A percentile compares a stretch with the other conserved stretches of the same genome.
phyloP scores from a whole-genome alignment of 2,888 invertebrate species.

The Ophioninae sp. region DNA sequence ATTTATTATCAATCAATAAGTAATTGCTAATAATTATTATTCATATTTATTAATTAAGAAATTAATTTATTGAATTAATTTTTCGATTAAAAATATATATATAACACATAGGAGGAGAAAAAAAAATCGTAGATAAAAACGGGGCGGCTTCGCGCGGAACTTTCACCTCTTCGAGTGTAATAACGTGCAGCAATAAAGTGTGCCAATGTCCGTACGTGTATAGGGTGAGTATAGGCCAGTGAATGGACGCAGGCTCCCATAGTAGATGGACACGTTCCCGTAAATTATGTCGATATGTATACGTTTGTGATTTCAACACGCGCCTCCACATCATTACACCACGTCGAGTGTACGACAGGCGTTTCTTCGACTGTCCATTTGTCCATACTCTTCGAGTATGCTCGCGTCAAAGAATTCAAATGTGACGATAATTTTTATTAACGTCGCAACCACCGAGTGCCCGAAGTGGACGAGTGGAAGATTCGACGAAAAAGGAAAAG shows the following conservation, averaged over 20 bases:
- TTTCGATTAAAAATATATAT: too few relatives aligned
- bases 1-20: too few relatives aligned
- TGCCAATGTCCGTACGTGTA: constrained; percentile 40
- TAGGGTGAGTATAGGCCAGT: constrained; percentile 16
- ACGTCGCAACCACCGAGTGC: background rate
- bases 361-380: background rate
- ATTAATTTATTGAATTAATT: too few relatives aligned
- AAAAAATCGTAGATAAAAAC: constrained; percentile 57
- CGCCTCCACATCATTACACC: constrained; percentile 9
- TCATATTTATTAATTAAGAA: too few relatives aligned
- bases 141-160: constrained; percentile 56
- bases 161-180: constrained; percentile 55
- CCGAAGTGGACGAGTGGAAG: background rate
- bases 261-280: constrained; percentile 34
- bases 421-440: background rate
- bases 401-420: background rate
- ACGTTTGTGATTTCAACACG: constrained; percentile 18
- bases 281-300: constrained; percentile 31
- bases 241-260: constrained; percentile 23
- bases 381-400: background rate
- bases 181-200: constrained; percentile 40
- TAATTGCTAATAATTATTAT: too few relatives aligned
- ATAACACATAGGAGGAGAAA: constrained; percentile 30
- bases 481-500: background rate
- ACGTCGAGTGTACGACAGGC: background rate